Evolutionary conservation across 2,113 vertebrate species (phyloP), one percentile per base, ranked within the genome.

Genomic region (Lasiurus cinereus): DNA sequence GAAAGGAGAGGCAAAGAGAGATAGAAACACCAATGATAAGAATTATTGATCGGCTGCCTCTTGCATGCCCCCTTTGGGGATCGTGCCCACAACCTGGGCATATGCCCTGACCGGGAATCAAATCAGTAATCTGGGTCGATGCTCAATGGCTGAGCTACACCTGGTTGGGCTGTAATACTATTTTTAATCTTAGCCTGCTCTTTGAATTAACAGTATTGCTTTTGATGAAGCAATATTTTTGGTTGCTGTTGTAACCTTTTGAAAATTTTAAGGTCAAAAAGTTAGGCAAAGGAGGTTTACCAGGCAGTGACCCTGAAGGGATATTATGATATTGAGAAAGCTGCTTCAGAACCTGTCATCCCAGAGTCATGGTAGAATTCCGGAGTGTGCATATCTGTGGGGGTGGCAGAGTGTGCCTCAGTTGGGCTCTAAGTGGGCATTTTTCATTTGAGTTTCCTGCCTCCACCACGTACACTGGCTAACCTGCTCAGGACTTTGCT

Each of bases 351-450:
- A 24, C 18, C 78, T 88, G 22, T 52, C 0, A 6, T 18, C 48
- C 3, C 18, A 62, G 29, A 18, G 6, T 5, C n/a, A 3, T 0
- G 5, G 22, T 1, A 1, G 43, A 50, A 24, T 9, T 5, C 18
- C 0, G 22, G 77, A 18, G 67, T 9, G 33, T 10, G 19, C 0
- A 0, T 46, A 24, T 52, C 69, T 46, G 33, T 0, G 4, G 22
- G 5, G 27, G 56, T 27, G 14, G 70, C 8, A 39, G 8, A 11
- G 0, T 10, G 2, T 0, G 2, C 8, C 16, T n/a, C 8, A 0
- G 22, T 21, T 52, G 62, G 50, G n/a, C 33, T 52, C 15, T 33
- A 6, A 70, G 54, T 0, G 0, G 64, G 21, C 5, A 5, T 33
- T 46, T 77, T 22, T 27, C 48, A 5, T 22, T 31, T 31, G 31